Base-by-base conservation (phyloP, 1,140 invertebrate genomes). In the Vanessa atalanta region DNA sequence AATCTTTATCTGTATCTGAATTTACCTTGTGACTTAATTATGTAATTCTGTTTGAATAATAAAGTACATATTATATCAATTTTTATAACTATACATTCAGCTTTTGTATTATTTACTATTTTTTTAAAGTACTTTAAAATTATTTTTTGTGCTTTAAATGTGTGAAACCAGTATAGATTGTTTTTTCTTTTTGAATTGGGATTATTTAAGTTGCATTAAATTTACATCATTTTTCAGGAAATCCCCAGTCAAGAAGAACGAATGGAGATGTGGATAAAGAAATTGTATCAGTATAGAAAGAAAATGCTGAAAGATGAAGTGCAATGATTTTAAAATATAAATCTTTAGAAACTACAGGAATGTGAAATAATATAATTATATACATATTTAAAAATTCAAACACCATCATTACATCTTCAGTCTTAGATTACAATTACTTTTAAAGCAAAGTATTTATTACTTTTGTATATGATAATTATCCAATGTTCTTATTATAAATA, bases 241-340 rank as follows among this genome's bases (percentile, higher is more conserved):
- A 85, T 93, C 72, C 90, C 88, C 55, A 84, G 83, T 84, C 90
- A 91, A 80, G 90, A 90, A 74, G 87, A 91, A 79, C 68, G 90
- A 15, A 91, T 86, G 79, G 92, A 93, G 73, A 92, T 93, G 85
- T 93, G 93, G 93, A 88, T 93, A 68, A 92, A 90, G 73, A 93
- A 93, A 79, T 79, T 93, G 26, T 93, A 90, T 75, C 86, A 87
- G 68, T 93, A 88, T 72, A 88, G 93, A 79, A 93, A 93, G 78
- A 93, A 90, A 83, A 91, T 92, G 80, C 76, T 93, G 0, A 87
- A 76, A 76, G 93, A 86, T 51, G 92, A 93, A 79, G 79, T 91
- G 66, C 87, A 86, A 80, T 77, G 69, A 61, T 0, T 7, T 61
- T 23, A 26, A 0, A 60, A 11, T 26, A 26, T 13, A 20, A 60